Conservation (phyloP, 2,113 vertebrate species). For the Arenaria interpres region DNA sequence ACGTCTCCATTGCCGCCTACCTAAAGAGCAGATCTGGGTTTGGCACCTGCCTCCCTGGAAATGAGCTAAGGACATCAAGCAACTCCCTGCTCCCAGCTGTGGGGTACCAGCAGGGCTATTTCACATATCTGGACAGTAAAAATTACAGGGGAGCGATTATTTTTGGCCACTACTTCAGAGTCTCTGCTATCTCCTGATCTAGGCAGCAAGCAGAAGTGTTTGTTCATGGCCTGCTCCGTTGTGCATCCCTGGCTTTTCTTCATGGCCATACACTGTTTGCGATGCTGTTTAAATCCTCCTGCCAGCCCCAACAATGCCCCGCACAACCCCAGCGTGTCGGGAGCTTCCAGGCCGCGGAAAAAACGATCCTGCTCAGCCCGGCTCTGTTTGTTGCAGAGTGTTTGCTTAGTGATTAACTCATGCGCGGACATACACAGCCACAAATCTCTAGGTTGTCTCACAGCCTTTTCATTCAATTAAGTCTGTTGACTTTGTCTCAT, state of each 20-base stretch:
- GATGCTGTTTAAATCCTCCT: slow-evolving; percentile 2
- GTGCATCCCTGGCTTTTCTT: slow-evolving; percentile 15
- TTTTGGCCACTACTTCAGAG: not conserved
- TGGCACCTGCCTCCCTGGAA: not conserved
- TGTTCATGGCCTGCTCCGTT: slow-evolving; percentile 20
- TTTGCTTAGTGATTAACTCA: slow-evolving; percentile 55
- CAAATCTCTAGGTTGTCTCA: slow-evolving; percentile 52
- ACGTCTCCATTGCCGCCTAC: not conserved
- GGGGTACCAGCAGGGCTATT: not conserved
- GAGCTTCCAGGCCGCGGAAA: not conserved
- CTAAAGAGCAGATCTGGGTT: not conserved
- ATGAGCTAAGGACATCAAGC: not conserved
- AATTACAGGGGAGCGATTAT: not conserved
- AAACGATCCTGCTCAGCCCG: not conserved
- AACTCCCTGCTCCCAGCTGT: not conserved
- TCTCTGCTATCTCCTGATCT: slow-evolving; percentile 28
- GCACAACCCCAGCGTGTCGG: rapidly evolving
- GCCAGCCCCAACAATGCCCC: slow-evolving; percentile 18
- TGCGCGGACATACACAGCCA: slow-evolving; percentile 1
- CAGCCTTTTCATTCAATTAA: slow-evolving; percentile 63
- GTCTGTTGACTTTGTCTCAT: slow-evolving; percentile 68
- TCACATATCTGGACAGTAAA: not conserved
- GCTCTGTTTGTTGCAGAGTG: not conserved
- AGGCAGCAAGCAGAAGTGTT: slow-evolving; percentile 35
- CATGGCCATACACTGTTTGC: not conserved